A percentile compares a stretch with the other conserved stretches of the same genome.
These are phyloP conservation scores for Ictalurus punctatus DNA, from an alignment of 2,113 vertebrate species.

Conservation along the genomic window DNA sequence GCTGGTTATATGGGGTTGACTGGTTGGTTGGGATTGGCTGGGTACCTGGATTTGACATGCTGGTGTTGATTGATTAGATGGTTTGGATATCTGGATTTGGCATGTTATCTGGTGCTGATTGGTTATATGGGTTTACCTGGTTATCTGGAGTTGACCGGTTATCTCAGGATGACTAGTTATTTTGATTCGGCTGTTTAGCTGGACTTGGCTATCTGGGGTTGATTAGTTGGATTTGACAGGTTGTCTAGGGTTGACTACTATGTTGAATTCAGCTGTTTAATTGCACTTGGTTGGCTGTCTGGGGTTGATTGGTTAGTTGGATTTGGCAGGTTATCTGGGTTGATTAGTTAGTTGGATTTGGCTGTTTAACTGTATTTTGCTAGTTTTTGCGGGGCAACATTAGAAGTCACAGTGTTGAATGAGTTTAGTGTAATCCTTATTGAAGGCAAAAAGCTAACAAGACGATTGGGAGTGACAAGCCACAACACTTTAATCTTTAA, in stretches of 20 bases:
- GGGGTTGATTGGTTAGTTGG: not conserved
- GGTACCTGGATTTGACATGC: not conserved
- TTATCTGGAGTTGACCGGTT: not conserved
- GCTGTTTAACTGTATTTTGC: not conserved
- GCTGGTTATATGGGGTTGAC: not conserved
- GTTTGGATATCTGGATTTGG: not conserved
- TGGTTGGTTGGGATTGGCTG: not conserved
- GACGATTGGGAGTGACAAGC: constrained; percentile 24
- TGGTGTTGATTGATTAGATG: not conserved
- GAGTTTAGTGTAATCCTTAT: constrained; percentile 27
- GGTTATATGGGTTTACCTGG: not conserved
- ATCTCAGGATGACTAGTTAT: not conserved
- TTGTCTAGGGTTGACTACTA: not conserved
- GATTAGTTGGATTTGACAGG: not conserved
- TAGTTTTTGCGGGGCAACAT: not conserved
- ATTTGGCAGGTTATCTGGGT: not conserved
- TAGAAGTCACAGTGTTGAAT: not conserved
- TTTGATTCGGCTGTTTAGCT: not conserved
- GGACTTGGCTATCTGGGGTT: not conserved
- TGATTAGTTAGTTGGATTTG: not conserved
- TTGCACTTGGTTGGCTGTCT: not conserved
- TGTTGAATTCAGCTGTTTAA: not conserved
- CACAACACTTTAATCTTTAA: constrained; percentile 64
- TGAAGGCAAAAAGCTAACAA: constrained; percentile 11
- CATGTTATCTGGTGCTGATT: not conserved